Evolutionary conservation across 2,113 vertebrate genomes (phyloP).

Genomic region (Aspidoscelis tigris): DNA sequence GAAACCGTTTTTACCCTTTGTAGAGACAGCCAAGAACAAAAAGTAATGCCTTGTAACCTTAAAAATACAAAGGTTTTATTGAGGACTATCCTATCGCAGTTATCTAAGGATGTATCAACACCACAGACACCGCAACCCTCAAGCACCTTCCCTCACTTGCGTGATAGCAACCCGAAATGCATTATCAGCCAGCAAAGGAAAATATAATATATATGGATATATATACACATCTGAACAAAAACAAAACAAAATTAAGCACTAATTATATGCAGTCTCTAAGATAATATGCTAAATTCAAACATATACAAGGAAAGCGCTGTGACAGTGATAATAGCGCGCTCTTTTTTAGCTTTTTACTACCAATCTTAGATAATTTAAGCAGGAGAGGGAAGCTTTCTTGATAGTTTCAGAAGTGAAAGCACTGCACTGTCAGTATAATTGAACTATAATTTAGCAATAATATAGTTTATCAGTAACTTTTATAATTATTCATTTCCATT

Average conservation of each 20-base stretch:
- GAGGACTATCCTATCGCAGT: neutral
- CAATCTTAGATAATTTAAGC: neutral
- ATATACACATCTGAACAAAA: too few relatives aligned
- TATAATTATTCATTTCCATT: neutral
- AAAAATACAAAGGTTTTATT: neutral
- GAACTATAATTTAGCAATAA: neutral
- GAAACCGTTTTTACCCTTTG: too few relatives aligned
- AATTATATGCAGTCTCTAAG: neutral
- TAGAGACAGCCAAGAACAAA: neutral
- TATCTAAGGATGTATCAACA: too few relatives aligned
- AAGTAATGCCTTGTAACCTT: neutral
- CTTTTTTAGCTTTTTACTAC: neutral
- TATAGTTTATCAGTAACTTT: neutral
- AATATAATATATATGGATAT: too few relatives aligned
- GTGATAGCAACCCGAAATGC: too few relatives aligned
- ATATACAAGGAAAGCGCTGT: neutral
- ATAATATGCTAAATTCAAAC: neutral
- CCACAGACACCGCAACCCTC: too few relatives aligned
- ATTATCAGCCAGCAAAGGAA: too few relatives aligned
- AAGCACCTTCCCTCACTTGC: too few relatives aligned
- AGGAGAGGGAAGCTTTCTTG: neutral
- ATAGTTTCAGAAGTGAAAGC: neutral
- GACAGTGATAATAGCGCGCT: neutral
- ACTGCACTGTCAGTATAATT: neutral
- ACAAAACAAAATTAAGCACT: too few relatives aligned